Evolutionary conservation across 2,888 invertebrate species (phyloP).

Genomic region (Schizotus pectinicornis): DNA sequence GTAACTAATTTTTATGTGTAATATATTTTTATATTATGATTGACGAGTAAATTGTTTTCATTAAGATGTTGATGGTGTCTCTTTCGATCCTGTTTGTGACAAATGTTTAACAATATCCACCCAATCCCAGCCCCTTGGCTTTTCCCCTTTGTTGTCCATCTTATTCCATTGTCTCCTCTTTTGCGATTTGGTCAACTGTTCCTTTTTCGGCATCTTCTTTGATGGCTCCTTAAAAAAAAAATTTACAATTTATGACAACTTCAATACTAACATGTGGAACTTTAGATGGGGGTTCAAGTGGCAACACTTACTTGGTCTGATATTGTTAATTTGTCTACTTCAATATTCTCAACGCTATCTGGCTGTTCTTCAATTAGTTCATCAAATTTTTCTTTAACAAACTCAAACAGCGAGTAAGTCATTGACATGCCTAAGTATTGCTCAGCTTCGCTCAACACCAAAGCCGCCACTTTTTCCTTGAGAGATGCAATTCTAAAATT

Average conservation of each 20-base stretch:
- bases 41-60: conserved; percentile 13
- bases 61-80: conserved; percentile 44
- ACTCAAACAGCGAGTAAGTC: conserved; percentile 94
- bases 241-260: conserved; percentile 1
- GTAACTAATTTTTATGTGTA: conserved; percentile 13
- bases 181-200: conserved; percentile 89
- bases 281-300: too few species aligned
- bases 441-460: conserved; percentile 74
- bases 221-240: conserved; percentile 34
- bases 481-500: conserved; percentile 67
- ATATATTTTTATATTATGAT: conserved; percentile 15
- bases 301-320: conserved; percentile 22
- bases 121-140: conserved; percentile 93
- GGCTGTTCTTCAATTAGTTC: conserved; percentile 77
- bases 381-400: conserved; percentile 80
- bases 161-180: conserved; percentile 88
- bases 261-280: too few species aligned
- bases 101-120: conserved; percentile 95
- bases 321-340: conserved; percentile 65
- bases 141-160: conserved; percentile 80
- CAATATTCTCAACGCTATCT: conserved; percentile 59
- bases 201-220: conserved; percentile 74
- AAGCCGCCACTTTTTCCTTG: conserved; percentile 71
- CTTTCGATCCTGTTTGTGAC: conserved; percentile 75
- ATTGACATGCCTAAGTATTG: conserved; percentile 89